These are phyloP conservation scores for Ptycholaimellus sp. DNA, from an alignment of 2,888 invertebrate genomes.

Conservation along the genomic window DNA sequence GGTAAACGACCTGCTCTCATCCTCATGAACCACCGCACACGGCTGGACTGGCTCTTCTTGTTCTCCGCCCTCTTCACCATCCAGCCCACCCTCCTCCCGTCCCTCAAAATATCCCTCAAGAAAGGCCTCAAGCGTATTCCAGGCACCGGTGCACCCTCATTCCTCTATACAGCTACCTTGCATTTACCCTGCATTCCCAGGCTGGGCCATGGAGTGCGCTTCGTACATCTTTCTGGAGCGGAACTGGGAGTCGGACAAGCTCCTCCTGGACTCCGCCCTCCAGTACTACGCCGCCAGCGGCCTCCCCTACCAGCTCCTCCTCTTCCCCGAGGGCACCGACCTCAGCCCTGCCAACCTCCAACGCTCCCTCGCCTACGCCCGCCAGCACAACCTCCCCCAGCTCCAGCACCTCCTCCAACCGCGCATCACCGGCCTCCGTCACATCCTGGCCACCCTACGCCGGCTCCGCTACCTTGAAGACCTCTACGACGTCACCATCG, in stretches of 20 bases:
- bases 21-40: constrained; percentile 52
- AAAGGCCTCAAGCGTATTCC: constrained; percentile 51
- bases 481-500: no score
- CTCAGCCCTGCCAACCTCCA: no score
- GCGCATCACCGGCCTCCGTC: no score
- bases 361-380: no score
- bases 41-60: constrained; percentile 63
- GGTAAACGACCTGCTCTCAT: constrained; percentile 46
- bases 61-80: constrained; percentile 56
- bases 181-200: no score
- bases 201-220: constrained; percentile 53
- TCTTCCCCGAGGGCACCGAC: no score
- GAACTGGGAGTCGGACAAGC: constrained; percentile 49
- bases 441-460: no score
- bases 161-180: no score
- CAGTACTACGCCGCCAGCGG: constrained; percentile 45
- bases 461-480: no score
- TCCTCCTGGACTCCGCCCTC: constrained; percentile 40
- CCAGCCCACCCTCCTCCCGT: constrained; percentile 23
- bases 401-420: no score
- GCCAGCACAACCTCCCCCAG: no score
- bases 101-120: constrained; percentile 52
- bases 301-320: no score
- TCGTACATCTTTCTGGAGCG: constrained; percentile 55
- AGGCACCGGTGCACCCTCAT: constrained; percentile 50